Evolutionary conservation across 2,113 vertebrate species (phyloP).

Genomic region (Larimichthys crocea): DNA sequence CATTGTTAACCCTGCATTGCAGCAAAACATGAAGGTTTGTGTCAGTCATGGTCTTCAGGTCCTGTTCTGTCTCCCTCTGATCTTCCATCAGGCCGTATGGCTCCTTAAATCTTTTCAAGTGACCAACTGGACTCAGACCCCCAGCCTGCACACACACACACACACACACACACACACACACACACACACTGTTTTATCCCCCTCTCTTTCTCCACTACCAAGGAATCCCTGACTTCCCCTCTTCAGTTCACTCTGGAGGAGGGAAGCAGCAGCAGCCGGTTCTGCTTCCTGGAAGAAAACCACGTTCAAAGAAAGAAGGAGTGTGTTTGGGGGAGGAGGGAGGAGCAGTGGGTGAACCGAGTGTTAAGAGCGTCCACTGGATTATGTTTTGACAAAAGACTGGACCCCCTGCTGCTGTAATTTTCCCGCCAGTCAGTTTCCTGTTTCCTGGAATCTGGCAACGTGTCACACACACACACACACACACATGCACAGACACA

Average conservation of each 20-base stretch:
- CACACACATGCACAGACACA: slow-evolving; percentile 30
- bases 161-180: neutral
- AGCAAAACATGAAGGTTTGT: neutral
- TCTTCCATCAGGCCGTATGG: slow-evolving; percentile 22
- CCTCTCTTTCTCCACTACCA: slow-evolving; percentile 18
- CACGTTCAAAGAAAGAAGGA: slow-evolving; percentile 25
- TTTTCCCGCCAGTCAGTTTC: slow-evolving; percentile 77
- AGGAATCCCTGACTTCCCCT: slow-evolving; percentile 48
- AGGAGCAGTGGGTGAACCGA: neutral
- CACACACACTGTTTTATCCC: slow-evolving; percentile 19
- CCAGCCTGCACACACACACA: neutral
- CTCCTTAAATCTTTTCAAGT: slow-evolving; percentile 35
- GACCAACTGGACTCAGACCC: slow-evolving; percentile 45
- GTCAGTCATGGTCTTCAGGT: slow-evolving; percentile 8
- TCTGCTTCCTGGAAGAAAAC: slow-evolving; percentile 48
- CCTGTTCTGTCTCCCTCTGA: slow-evolving; percentile 22
- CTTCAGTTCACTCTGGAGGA: slow-evolving; percentile 22
- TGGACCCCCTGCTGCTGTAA: slow-evolving; percentile 57
- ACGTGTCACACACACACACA: slow-evolving; percentile 30
- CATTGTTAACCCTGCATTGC: no score
- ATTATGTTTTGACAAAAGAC: slow-evolving; percentile 74
- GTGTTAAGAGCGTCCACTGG: slow-evolving; percentile 51
- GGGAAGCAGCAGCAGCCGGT: slow-evolving; percentile 48
- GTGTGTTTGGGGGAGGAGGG: neutral
- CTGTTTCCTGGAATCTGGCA: slow-evolving; percentile 77